These are phyloP conservation scores for Neosilurus mollespiculum DNA, from an alignment of 2,797 vertebrate genomes.

Conservation along the genomic window DNA sequence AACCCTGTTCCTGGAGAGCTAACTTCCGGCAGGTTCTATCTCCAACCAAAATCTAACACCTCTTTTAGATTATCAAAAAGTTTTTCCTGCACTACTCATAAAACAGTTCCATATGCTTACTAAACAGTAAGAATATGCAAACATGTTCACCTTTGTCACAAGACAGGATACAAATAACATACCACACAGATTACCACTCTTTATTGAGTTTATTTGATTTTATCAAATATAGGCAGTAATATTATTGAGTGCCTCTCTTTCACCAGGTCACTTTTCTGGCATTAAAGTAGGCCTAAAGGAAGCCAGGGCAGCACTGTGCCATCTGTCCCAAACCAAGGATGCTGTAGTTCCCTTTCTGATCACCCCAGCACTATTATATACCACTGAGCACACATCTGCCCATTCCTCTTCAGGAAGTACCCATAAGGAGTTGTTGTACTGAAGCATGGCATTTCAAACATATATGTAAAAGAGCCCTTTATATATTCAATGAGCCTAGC, in stretches of 20 bases:
- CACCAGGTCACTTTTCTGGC: constrained; percentile 34
- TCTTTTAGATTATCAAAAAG: background rate
- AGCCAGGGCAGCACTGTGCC: constrained; percentile 43
- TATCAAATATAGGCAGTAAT: background rate
- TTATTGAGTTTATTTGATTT: too few relatives aligned
- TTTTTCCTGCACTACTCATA: background rate
- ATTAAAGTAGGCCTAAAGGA: constrained; percentile 42
- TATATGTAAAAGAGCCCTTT: constrained; percentile 34
- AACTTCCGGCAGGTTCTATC: too few relatives aligned
- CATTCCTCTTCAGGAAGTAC: constrained; percentile 22
- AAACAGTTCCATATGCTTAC: background rate
- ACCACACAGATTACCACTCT: background rate
- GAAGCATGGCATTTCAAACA: constrained; percentile 36
- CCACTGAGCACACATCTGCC: constrained; percentile 31
- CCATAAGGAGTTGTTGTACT: constrained; percentile 31
- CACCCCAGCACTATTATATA: constrained; percentile 34
- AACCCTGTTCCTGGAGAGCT: background rate
- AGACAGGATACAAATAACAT: background rate
- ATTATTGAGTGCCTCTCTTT: constrained; percentile 3
- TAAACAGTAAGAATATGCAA: background rate
- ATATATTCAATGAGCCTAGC: constrained; percentile 31
- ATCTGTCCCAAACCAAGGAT: constrained; percentile 52
- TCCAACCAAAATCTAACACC: too few relatives aligned
- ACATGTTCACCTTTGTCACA: background rate
- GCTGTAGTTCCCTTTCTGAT: constrained; percentile 26